Base-by-base conservation (phyloP, 2,113 vertebrate species). In the Callipepla squamata region DNA sequence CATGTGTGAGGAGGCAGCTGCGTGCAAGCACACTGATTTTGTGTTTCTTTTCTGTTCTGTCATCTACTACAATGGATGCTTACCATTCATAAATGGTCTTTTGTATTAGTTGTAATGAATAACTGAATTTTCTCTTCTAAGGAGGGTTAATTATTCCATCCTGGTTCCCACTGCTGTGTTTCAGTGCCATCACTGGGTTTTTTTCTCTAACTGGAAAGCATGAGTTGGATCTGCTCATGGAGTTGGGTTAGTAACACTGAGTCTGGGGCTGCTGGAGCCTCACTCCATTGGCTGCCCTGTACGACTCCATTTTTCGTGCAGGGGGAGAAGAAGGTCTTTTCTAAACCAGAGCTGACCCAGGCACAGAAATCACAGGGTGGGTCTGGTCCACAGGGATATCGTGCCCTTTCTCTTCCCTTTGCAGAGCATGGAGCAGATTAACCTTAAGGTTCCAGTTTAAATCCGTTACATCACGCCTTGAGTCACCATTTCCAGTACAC, bases 401-500 rank as follows among this genome's bases (percentile, higher is more conserved):
- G 4, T 67, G 81, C 87, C 89, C 76, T 89, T 82, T 91, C 81
- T 80, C 81, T 81, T 92, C 72, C 82, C 61, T 85, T 57, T 78
- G 68, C 79, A 68, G 81, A 45, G 47, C 45, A 13, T 9, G 14
- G 58, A 74, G 84, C 66, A 63, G 48, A 81, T 82, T 57, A 50
- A 19, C 16, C 32, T 73, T 14, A 53, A 84, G 69, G 76, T 48
- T 88, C 61, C 80, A 83, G 26, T 76, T 68, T 38, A 67, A 70
- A 92, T 67, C 90, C 34, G 58, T 94, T 78, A 76, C 93, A 86
- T 95, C 95, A 78, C 85, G 13, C 58, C 80, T 63, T 81, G 80
- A 95, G 87, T 96, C 93, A 95, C 69, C 4, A 0, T 92, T 96
- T 95, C 94, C 95, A 96, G 23, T 55, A 74, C 93, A 61, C 93